Evolutionary conservation across 2,113 vertebrate species (phyloP), one percentile per base, ranked within the genome.

Genomic region (Ciconia maguari): DNA sequence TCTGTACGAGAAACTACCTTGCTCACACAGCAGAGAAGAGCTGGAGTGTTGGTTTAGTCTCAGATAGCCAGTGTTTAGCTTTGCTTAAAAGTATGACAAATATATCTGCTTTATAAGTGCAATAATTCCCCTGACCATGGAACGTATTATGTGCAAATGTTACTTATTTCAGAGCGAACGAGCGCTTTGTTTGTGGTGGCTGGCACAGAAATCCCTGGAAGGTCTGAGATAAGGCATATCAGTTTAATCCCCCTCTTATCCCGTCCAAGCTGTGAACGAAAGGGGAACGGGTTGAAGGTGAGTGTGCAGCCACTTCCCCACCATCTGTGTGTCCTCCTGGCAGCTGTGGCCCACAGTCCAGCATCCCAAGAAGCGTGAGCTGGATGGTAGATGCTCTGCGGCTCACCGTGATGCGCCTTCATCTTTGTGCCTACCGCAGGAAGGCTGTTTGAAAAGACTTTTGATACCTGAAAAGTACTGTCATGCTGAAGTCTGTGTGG

Each of bases 41-140:
- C 36, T 46, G 85, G 55, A 36, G 72, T 1, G n/a, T 10, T 42
- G n/a, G 16, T 32, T 80, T 10, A 12, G 26, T 27, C 75, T 77
- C 34, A 51, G 24, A 7, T 5, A 70, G 29, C 25, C 17, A 5
- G 7, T 13, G 24, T 30, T 85, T 9, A n/a, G 38, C 54, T 70
- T 29, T 27, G 34, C 91, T 76, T 38, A 44, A 55, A 77, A 75
- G 21, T 7, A 30, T 2, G 16, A 26, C 44, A 16, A 29, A 57
- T 44, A 13, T 3, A 8, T n/a, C 4, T 83, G 66, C 64, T 82
- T 61, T 55, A 2, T 22, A 54, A 61, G 3, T 66, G 61, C 60
- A 64, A 3, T 18, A 34, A 57, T 49, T 71, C 52, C 72, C 60
- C 44, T 48, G 70, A 10, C 13, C 0, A 0, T 8, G 65, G 69